Evolutionary conservation across 2,888 invertebrate genomes (phyloP), one percentile per base, ranked within the genome.

Genomic region (Aporophyla lueneburgensis): DNA sequence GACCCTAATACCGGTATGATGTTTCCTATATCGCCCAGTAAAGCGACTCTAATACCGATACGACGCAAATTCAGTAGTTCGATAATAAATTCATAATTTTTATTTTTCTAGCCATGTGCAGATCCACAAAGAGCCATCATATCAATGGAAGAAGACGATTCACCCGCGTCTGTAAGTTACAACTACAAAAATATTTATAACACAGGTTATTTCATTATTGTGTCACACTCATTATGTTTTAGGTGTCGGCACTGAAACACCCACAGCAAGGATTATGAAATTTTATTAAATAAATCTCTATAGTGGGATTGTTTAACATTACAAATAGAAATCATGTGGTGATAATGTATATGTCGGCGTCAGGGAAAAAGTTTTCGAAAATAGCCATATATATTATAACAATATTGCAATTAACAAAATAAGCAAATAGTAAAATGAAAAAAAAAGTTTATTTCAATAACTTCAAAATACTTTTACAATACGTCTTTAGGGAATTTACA

Each of bases 141-240:
- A 90, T 99, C 99, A 24, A 99, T 99, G 98, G 99, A 99, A 93
- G 99, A 99, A 91, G 99, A 99, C 91, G 99, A 99, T 89, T 98
- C 98, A 82, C 98, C 99, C 0, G 98, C 99, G 90, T 98, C 98
- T 89, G 98, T 99, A 95, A 97, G 98, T 68, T 9, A 1, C 19
- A 63, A 33, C 10, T 14, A 33, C 5, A 40, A 1, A n/a, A 5
- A 7, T 5, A 21, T 51, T 10, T 19, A 7, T 21, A 12, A 27
- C 12, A 5, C 10, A n/a, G 2, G 16, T 0, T 14, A 24, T 16
- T 10, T 9, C 10, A 10, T 24, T 9, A 24, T 5, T 43, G 10
- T 61, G 21, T 6, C 6, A 59, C 19, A 27, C 0, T 10, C 59
- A 27, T 5, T 19, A 59, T 33, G 19, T 1, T 33, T 59, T 3